Conservation (phyloP, 2,888 invertebrate genomes). For the Cryptocheilus praepositus region DNA sequence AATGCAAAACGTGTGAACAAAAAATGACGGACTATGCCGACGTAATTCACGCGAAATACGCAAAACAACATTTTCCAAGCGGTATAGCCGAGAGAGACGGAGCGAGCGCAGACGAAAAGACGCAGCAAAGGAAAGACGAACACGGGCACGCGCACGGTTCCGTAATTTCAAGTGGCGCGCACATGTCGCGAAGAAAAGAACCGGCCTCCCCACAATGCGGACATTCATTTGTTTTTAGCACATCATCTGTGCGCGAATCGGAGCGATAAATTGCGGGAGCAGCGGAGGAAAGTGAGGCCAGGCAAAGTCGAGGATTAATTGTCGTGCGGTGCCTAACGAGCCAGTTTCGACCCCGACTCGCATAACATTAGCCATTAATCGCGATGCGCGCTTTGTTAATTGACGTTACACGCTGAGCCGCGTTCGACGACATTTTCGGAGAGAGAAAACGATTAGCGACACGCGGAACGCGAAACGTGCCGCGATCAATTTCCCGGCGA, state of each 20-base stretch:
- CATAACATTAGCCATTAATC: constrained; percentile 50
- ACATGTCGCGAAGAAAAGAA: constrained; percentile 2
- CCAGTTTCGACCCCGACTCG: constrained; percentile 32
- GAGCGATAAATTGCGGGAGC: constrained; percentile 32
- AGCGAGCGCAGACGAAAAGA: background rate
- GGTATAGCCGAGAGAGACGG: too few species aligned
- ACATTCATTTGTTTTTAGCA: constrained; percentile 44
- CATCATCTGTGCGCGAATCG: constrained; percentile 37
- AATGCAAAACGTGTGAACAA: too few species aligned
- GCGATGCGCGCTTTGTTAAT: constrained; percentile 56
- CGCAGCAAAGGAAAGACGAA: background rate
- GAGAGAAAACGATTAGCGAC: too few species aligned
- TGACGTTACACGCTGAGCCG: constrained; percentile 16
- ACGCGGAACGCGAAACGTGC: too few species aligned
- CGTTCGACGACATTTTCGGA: too few species aligned
- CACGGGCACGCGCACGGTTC: constrained; percentile 13
- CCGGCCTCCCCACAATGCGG: constrained; percentile 24
- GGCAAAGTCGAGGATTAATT: constrained; percentile 40
- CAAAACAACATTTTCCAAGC: too few species aligned
- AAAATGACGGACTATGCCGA: too few species aligned
- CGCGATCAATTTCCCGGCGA: too few species aligned
- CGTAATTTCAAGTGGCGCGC: constrained; percentile 26
- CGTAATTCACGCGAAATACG: too few species aligned
- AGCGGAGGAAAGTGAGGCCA: background rate
- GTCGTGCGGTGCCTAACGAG: constrained; percentile 37